Evolutionary conservation across 53 echinoderm and acorn worm genomes (phyloP).

Genomic region (Paracentrotus lividus): DNA sequence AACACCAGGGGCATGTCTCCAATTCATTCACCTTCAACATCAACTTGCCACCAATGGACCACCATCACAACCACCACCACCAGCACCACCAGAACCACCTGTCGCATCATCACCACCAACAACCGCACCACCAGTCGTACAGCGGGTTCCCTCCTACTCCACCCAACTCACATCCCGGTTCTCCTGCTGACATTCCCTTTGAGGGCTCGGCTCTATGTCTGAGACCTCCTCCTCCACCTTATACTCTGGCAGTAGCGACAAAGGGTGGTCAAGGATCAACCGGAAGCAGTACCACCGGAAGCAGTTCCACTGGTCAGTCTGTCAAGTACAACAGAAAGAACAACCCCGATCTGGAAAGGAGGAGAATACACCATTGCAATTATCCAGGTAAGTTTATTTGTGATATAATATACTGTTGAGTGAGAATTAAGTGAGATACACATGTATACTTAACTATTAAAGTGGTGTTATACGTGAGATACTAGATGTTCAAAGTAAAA

Average conservation of each 20-base stretch:
- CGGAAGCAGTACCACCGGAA: neutral
- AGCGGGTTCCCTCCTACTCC: slow-evolving; percentile 91
- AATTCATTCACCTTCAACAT: slow-evolving; percentile 71
- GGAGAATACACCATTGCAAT: slow-evolving; percentile 93
- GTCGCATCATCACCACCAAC: slow-evolving; percentile 66
- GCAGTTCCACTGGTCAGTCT: neutral
- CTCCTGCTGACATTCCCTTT: slow-evolving; percentile 84
- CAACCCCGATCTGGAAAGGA: slow-evolving; percentile 95
- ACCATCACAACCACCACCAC: slow-evolving; percentile 66
- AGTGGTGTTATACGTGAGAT: no score
- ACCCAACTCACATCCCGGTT: slow-evolving; percentile 94
- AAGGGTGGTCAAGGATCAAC: slow-evolving; percentile 69
- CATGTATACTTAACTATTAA: no score
- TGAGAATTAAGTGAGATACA: no score
- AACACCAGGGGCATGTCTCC: slow-evolving; percentile 36
- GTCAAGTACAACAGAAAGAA: slow-evolving; percentile 94
- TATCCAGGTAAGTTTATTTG: slow-evolving; percentile 95
- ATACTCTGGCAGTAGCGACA: slow-evolving; percentile 80
- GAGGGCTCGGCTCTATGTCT: slow-evolving; percentile 69
- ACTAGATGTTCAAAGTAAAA: no score
- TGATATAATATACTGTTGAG: no score
- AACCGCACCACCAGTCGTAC: slow-evolving; percentile 74
- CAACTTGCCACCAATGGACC: slow-evolving; percentile 76
- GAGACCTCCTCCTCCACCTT: slow-evolving; percentile 95
- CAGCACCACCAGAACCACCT: slow-evolving; percentile 63